phyloP scores from a whole-genome alignment of 2,797 vertebrate genomes.

The Apogon hyalosoma region DNA sequence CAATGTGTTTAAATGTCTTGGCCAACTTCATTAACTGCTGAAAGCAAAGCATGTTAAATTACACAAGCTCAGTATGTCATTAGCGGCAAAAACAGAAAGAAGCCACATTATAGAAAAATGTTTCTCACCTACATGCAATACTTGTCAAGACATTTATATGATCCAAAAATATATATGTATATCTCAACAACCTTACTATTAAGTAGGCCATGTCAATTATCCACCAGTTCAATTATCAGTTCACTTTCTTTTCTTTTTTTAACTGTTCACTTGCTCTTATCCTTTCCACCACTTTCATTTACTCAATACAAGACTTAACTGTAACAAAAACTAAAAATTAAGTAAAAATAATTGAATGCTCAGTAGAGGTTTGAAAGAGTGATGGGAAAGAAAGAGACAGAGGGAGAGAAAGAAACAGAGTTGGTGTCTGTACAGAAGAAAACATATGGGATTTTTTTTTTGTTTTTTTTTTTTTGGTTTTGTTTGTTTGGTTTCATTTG shows the following conservation, averaged over 20 bases:
- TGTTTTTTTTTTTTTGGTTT: no score
- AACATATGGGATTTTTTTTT: conserved; percentile 41
- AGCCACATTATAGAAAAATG: conserved; percentile 57
- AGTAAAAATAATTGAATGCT: conserved; percentile 46
- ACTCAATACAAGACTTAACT: conserved; percentile 40
- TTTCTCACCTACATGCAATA: conserved; percentile 47
- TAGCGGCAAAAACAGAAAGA: conserved; percentile 44
- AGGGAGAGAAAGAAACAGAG: conserved; percentile 21
- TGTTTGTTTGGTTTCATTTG: conserved; percentile 85
- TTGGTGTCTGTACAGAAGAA: conserved; percentile 57
- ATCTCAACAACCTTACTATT: conserved; percentile 37
- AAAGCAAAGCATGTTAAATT: conserved; percentile 51
- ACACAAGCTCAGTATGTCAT: conserved; percentile 47
- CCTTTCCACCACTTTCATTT: conserved; percentile 35
- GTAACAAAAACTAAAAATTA: conserved; percentile 26
- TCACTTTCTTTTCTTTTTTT: conserved; percentile 10
- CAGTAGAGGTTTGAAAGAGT: conserved; percentile 4
- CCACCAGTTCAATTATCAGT: conserved; percentile 27
- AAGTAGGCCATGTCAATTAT: conserved; percentile 12
- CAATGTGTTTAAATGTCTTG: conserved; percentile 14
- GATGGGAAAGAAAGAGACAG: conserved; percentile 24
- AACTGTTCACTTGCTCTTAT: conserved; percentile 58
- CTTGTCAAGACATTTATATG: conserved; percentile 51
- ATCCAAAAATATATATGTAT: conserved; percentile 47
- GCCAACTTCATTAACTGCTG: conserved; percentile 24